Conservation (phyloP, 1,140 invertebrate genomes). For the Lethrus apterus region DNA sequence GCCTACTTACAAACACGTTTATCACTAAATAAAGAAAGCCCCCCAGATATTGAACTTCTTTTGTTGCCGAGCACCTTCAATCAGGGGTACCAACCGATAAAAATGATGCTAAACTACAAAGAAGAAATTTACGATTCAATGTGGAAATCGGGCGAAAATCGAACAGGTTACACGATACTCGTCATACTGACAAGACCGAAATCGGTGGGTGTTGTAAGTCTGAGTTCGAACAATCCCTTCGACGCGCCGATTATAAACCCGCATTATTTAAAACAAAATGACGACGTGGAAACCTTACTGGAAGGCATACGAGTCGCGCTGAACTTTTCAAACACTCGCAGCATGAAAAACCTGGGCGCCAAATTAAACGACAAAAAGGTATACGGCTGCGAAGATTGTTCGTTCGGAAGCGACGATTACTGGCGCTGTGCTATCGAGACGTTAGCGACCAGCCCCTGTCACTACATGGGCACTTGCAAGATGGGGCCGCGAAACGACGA, state of each 20-base stretch:
- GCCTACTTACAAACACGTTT: conserved; percentile 43
- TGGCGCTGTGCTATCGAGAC: conserved; percentile 65
- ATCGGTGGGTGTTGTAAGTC: conserved; percentile 50
- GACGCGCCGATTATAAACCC: conserved; percentile 57
- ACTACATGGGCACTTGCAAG: conserved; percentile 63
- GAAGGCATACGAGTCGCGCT: background rate
- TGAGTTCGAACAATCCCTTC: conserved; percentile 52
- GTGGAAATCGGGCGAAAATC: conserved; percentile 11
- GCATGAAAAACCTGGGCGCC: too few relatives aligned
- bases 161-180: conserved; percentile 32
- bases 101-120: conserved; percentile 12
- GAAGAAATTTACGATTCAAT: conserved; percentile 17
- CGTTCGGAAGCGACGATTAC: conserved; percentile 50
- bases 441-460: conserved; percentile 58
- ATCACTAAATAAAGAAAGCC: conserved; percentile 37
- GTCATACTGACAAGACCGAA: conserved; percentile 69
- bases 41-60: conserved; percentile 53
- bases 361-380: too few relatives aligned
- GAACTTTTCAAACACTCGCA: too few relatives aligned
- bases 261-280: conserved; percentile 50
- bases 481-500: conserved; percentile 65
- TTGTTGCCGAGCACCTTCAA: conserved; percentile 23
- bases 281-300: conserved; percentile 37
- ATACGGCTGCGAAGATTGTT: conserved; percentile 42
- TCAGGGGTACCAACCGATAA: conserved; percentile 3